phyloP scores from a whole-genome alignment of 1,140 invertebrate genomes.

The Mesaphorura yosii region DNA sequence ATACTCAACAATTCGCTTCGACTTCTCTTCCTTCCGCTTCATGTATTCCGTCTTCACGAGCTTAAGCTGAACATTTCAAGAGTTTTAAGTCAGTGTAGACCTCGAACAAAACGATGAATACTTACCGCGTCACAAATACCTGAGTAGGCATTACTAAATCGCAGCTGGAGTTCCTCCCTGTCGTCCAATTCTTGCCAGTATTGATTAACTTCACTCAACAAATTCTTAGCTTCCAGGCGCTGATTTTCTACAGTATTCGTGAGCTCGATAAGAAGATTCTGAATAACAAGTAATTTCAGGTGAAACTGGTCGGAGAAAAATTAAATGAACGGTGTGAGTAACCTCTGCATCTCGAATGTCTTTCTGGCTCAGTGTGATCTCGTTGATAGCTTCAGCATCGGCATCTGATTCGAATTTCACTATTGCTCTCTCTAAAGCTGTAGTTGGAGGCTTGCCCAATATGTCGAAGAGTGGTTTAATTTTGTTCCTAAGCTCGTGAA shows the following conservation, averaged over 20 bases:
- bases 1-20: neutral
- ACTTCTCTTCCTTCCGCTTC: conserved; percentile 2
- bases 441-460: neutral
- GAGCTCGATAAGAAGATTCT: neutral
- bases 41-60: conserved; percentile 3
- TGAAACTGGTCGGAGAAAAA: neutral
- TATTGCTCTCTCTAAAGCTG: neutral
- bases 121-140: conserved; percentile 2
- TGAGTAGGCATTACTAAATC: conserved; percentile 2
- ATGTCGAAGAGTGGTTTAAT: conserved; percentile 8
- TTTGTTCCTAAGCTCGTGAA: conserved; percentile 5
- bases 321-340: neutral
- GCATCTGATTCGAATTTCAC: too few species aligned
- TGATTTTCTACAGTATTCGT: neutral
- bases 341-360: neutral
- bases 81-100: neutral
- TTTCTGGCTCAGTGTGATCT: neutral
- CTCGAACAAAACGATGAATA: neutral
- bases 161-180: conserved; percentile 3
- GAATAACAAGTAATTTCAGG: neutral
- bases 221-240: neutral
- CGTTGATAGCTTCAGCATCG: neutral
- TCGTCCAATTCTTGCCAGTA: conserved; percentile 1
- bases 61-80: neutral
- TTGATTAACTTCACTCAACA: conserved; percentile 2